These are phyloP conservation scores for Bimastos eiseni DNA, from an alignment of 2,888 invertebrate species.

Conservation along the genomic window DNA sequence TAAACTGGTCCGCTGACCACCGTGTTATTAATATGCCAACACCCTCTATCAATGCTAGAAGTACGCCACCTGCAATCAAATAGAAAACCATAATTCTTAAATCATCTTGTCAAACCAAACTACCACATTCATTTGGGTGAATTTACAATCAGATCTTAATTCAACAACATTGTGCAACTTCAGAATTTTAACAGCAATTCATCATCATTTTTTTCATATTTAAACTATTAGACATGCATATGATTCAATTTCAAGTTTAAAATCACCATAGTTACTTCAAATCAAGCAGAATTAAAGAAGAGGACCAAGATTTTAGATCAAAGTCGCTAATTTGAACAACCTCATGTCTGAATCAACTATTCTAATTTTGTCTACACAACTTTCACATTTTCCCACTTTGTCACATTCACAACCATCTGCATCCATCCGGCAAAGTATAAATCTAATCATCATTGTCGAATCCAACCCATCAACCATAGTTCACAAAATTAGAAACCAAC, in stretches of 20 bases:
- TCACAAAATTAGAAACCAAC: background rate
- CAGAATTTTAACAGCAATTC: too few relatives aligned
- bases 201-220: too few relatives aligned
- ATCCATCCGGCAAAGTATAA: background rate
- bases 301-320: background rate
- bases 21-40: slow-evolving; percentile 91
- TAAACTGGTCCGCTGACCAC: slow-evolving; percentile 88
- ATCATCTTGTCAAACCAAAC: background rate
- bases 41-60: slow-evolving; percentile 95
- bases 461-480: background rate
- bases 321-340: background rate
- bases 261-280: background rate
- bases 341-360: background rate
- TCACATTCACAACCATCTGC: background rate
- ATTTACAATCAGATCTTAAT: too few relatives aligned
- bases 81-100: background rate
- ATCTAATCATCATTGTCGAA: background rate
- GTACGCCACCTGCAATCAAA: slow-evolving; percentile 71
- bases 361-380: background rate
- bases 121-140: too few relatives aligned
- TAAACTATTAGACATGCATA: too few relatives aligned
- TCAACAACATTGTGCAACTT: too few relatives aligned
- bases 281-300: background rate
- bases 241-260: too few relatives aligned
- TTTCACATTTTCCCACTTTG: background rate